phyloP scores from a whole-genome alignment of 2,888 invertebrate genomes.

The Adineta ricciae region DNA sequence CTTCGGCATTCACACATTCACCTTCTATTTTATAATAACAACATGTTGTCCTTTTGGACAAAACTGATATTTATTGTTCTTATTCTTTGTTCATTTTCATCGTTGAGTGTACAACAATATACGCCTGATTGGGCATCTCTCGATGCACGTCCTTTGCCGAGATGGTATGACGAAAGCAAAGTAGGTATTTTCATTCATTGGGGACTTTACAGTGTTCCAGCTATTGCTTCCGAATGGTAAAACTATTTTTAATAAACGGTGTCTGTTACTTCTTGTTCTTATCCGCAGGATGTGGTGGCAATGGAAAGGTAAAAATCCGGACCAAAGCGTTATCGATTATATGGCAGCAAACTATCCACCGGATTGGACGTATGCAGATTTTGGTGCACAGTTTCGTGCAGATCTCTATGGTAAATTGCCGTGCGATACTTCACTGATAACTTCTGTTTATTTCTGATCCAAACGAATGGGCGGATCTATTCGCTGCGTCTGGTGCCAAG shows the following conservation, averaged over 20 bases:
- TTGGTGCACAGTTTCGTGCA: conserved; percentile 70
- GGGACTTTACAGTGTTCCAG: conserved; percentile 51
- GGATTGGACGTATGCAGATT: conserved; percentile 78
- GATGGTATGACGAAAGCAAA: conserved; percentile 51
- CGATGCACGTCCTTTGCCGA: conserved; percentile 48
- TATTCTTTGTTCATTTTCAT: no score
- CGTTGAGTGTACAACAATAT: conserved; percentile 26
- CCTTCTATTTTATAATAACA: no score
- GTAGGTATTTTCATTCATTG: conserved; percentile 53
- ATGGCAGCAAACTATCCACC: conserved; percentile 75
- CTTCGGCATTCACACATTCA: no score
- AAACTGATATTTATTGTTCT: no score
- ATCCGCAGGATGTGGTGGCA: conserved; percentile 80
- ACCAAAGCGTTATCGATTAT: conserved; percentile 52
- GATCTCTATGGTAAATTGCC: neutral
- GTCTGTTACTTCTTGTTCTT: neutral
- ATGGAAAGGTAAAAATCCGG: conserved; percentile 56
- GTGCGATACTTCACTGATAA: conserved; percentile 34
- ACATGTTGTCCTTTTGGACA: no score
- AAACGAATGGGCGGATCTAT: conserved; percentile 69
- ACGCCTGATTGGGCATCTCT: conserved; percentile 48
- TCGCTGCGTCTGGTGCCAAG: conserved; percentile 74
- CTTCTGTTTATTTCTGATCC: conserved; percentile 32
- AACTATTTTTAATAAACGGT: neutral
- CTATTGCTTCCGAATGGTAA: conserved; percentile 38